Base-by-base conservation (phyloP, 2,113 vertebrate genomes). In the Salvelinus fontinalis region DNA sequence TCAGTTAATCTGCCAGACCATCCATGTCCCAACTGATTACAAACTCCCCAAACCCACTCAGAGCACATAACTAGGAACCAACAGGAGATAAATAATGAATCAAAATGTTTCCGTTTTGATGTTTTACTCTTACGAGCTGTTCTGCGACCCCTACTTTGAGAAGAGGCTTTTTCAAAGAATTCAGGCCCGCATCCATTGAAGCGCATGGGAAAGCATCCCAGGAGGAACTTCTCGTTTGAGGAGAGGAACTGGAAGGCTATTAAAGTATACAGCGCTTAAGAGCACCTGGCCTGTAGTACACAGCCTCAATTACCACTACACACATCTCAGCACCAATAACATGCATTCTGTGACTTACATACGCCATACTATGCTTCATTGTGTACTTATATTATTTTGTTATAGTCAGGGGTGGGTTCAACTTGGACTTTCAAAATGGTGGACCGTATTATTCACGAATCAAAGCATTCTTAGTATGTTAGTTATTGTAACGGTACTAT, bases 71-170 rank as follows among this genome's bases (percentile, higher is more conserved):
- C 62, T 26, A 27, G 39, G 60, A 65, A 49, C 75, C 80, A 81
- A 67, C 85, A 74, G 78, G 48, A 9, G 44, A 85, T 91, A 62
- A 91, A 91, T 91, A 89, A 91, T 91, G 70, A 68, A 90, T 79
- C 34, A 69, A 67, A 81, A 85, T 83, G 83, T 87, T 79, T 89
- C 79, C 78, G 73, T 73, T 73, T 81, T 88, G 82, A 85, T 86
- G 84, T 72, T 54, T 39, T 26, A 74, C 6, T 51, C 76, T 67
- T 71, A 68, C 68, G 74, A 80, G 74, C 67, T 74, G 76, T 11
- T 74, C 84, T 65, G 70, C 76, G 81, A 84, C 84, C 81, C 82
- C 78, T 87, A 74, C 87, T 89, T 86, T 87, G 31, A 81, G 79
- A 79, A 71, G 83, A 79, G 77, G 68, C 67, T 81, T 88, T 88